Conservation (phyloP, 2,888 invertebrate genomes). For the Yponomeuta malinellus region DNA sequence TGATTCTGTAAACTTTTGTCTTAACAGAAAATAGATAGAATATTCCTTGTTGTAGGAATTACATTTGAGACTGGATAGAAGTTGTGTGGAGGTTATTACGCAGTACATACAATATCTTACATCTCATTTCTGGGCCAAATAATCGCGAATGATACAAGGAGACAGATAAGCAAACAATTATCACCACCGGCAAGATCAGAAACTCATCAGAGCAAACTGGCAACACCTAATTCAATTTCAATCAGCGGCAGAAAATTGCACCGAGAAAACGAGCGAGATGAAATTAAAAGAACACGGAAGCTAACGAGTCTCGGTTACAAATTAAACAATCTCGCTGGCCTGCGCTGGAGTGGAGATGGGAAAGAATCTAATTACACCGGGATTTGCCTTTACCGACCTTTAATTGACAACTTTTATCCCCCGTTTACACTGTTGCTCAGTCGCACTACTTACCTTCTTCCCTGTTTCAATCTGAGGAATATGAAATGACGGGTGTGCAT, state of each 20-base stretch:
- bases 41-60: too few relatives aligned
- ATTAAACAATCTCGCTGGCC: constrained; percentile 66
- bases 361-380: constrained; percentile 71
- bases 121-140: background rate
- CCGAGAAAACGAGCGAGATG: constrained; percentile 46
- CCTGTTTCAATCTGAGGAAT: too few relatives aligned
- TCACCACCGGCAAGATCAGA: constrained; percentile 16
- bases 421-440: background rate
- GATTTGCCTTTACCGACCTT: constrained; percentile 63
- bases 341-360: constrained; percentile 41
- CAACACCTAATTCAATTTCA: constrained; percentile 50
- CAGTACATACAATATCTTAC: too few relatives aligned
- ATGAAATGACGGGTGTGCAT: too few relatives aligned
- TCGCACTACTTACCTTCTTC: background rate
- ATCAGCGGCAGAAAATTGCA: constrained; percentile 47
- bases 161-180: constrained; percentile 15
- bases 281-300: constrained; percentile 62
- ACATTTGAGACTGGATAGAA: too few relatives aligned
- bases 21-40: too few relatives aligned
- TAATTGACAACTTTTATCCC: constrained; percentile 66
- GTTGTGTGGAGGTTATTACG: too few relatives aligned
- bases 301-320: constrained; percentile 74
- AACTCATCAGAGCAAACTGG: constrained; percentile 17
- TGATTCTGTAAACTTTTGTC: too few relatives aligned
- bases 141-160: background rate